Conservation (phyloP, 2,797 vertebrate species). For the Thunnus albacares region DNA sequence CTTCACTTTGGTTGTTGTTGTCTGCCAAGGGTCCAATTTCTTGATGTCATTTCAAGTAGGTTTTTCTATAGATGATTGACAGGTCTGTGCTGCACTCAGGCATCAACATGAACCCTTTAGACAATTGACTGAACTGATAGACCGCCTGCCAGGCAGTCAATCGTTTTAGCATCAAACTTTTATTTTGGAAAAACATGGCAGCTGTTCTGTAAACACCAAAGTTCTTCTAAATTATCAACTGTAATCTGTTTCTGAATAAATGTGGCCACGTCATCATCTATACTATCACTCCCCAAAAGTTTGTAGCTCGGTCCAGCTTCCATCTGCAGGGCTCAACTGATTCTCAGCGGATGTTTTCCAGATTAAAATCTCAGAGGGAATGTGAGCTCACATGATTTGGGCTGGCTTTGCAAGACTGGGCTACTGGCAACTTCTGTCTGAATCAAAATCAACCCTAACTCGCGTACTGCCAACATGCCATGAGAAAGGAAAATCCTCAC, state of each 20-base stretch:
- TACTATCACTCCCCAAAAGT: neutral
- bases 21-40: neutral
- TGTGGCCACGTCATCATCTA: slow-evolving; percentile 4
- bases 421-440: slow-evolving; percentile 35
- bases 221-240: neutral
- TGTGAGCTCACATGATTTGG: slow-evolving; percentile 27
- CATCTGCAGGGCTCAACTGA: slow-evolving; percentile 38
- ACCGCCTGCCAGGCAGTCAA: neutral
- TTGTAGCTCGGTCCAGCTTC: slow-evolving; percentile 16
- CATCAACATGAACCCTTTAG: slow-evolving; percentile 17
- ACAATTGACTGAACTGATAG: slow-evolving; percentile 7
- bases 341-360: slow-evolving; percentile 42
- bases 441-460: slow-evolving; percentile 40
- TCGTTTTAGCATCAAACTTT: neutral
- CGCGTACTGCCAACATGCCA: slow-evolving; percentile 20
- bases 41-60: neutral
- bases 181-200: neutral
- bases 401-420: slow-evolving; percentile 46
- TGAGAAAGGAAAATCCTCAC: slow-evolving; percentile 23
- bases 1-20: neutral
- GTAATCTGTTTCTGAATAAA: neutral
- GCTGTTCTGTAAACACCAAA: neutral
- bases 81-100: neutral
- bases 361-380: slow-evolving; percentile 38
- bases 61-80: neutral